A percentile compares a stretch with the other conserved stretches of the same genome.
Conservation (phyloP, 2,113 vertebrate species). For the Melanocharis versteri region DNA sequence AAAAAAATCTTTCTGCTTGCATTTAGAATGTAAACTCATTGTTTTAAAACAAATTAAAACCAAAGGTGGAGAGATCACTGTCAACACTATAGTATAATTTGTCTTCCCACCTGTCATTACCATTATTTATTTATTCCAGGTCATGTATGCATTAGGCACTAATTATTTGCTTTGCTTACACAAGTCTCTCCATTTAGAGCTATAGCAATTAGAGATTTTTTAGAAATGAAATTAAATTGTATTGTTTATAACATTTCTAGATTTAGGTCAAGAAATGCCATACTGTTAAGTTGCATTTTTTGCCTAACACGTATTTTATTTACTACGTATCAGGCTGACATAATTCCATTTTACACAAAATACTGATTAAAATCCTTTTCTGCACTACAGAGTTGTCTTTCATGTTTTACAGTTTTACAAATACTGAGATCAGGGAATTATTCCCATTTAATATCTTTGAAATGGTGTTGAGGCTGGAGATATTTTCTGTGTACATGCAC, state of each 20-base stretch:
- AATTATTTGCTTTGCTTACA: constrained; percentile 44
- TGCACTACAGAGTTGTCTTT: neutral
- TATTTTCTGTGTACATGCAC: neutral
- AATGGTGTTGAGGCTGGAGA: neutral
- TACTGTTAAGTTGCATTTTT: neutral
- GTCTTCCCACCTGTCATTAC: neutral
- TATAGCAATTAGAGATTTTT: neutral
- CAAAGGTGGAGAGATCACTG: neutral
- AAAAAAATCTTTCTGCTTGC: neutral
- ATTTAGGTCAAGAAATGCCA: neutral
- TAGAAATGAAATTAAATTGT: constrained; percentile 6
- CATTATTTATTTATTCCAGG: neutral
- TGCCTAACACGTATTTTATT: neutral
- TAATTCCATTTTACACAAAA: neutral
- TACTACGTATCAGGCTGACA: neutral
- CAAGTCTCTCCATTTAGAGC: neutral
- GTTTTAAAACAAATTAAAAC: neutral
- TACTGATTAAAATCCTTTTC: neutral
- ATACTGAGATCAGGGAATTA: neutral
- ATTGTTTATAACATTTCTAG: neutral
- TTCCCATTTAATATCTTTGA: neutral
- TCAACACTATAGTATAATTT: neutral
- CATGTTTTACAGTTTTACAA: neutral
- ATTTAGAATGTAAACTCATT: neutral
- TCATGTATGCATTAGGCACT: neutral